A percentile compares a stretch with the other conserved stretches of the same genome.
phyloP scores from a whole-genome alignment of 2,797 vertebrate species.

The Aulostomus chinensis region DNA sequence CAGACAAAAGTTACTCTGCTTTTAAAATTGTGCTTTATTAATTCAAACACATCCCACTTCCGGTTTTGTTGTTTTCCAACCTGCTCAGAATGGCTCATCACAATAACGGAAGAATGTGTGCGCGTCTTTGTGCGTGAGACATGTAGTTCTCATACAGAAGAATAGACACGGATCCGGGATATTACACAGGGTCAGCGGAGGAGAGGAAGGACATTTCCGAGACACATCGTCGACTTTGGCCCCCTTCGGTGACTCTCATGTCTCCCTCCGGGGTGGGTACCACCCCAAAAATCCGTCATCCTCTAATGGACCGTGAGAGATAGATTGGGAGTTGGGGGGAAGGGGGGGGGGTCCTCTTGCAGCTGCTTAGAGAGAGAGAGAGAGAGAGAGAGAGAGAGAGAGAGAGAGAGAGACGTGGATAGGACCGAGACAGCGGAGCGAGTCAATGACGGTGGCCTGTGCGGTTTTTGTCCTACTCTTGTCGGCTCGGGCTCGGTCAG shows the following conservation, averaged over 20 bases:
- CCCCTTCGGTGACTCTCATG: conserved; percentile 14
- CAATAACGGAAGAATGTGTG: conserved; percentile 26
- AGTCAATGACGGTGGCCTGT: conserved; percentile 38
- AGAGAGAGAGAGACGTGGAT: background rate
- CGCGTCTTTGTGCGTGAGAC: conserved; percentile 15
- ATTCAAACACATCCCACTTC: background rate
- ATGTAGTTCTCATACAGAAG: conserved; percentile 35
- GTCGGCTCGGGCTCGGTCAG: conserved; percentile 26
- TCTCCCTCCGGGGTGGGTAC: conserved; percentile 35
- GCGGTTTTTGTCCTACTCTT: conserved; percentile 30
- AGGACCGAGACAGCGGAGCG: conserved; percentile 29
- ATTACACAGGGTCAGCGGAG: conserved; percentile 30
- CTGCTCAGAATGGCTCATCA: conserved; percentile 9
- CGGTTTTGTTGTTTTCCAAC: background rate
- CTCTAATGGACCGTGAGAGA: conserved; percentile 49
- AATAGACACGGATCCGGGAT: conserved; percentile 17
- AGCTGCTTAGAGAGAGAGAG: conserved; percentile 42
- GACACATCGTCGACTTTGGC: conserved; percentile 10
- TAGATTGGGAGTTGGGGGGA: too few relatives aligned
- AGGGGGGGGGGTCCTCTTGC: conserved; percentile 37
- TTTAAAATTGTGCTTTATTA: conserved; percentile 11
- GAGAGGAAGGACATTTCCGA: conserved; percentile 39
- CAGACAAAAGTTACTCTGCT: background rate
- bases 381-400: conserved; percentile 13
- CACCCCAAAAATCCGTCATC: conserved; percentile 17